Evolutionary conservation across 2,888 invertebrate species (phyloP).

Genomic region (Odontocolon sp.): DNA sequence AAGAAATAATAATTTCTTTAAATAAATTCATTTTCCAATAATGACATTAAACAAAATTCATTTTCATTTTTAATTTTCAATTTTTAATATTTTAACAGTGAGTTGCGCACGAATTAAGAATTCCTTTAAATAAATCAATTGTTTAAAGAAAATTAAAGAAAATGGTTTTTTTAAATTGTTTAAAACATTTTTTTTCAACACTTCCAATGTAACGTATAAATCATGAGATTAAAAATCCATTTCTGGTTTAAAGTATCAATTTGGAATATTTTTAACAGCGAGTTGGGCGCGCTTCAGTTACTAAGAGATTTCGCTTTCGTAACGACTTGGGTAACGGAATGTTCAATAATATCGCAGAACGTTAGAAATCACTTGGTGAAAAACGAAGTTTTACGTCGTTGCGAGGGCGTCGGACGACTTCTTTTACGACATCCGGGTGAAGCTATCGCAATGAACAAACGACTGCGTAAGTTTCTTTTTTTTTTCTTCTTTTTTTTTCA

Average conservation of each 20-base stretch:
- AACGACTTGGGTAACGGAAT: slow-evolving; percentile 88
- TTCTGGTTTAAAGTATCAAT: too few species aligned
- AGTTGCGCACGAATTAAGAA: too few species aligned
- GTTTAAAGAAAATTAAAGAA: too few species aligned
- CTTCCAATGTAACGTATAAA: too few species aligned
- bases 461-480: slow-evolving; percentile 56
- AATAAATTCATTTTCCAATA: background rate
- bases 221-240: too few species aligned
- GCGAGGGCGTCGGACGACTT: slow-evolving; percentile 92
- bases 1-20: background rate
- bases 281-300: slow-evolving; percentile 89
- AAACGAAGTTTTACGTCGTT: slow-evolving; percentile 85
- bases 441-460: slow-evolving; percentile 87
- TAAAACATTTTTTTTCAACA: too few species aligned
- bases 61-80: background rate
- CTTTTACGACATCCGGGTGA: slow-evolving; percentile 91
- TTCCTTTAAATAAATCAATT: too few species aligned
- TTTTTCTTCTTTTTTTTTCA: too few species aligned
- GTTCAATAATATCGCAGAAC: slow-evolving; percentile 82
- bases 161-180: too few species aligned
- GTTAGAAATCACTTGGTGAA: slow-evolving; percentile 80
- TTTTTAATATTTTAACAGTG: too few species aligned
- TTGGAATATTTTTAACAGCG: too few species aligned
- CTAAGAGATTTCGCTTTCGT: slow-evolving; percentile 92
- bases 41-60: background rate